Evolutionary conservation across 2,797 vertebrate species (phyloP).

Genomic region (Neopelma chrysocephalum): DNA sequence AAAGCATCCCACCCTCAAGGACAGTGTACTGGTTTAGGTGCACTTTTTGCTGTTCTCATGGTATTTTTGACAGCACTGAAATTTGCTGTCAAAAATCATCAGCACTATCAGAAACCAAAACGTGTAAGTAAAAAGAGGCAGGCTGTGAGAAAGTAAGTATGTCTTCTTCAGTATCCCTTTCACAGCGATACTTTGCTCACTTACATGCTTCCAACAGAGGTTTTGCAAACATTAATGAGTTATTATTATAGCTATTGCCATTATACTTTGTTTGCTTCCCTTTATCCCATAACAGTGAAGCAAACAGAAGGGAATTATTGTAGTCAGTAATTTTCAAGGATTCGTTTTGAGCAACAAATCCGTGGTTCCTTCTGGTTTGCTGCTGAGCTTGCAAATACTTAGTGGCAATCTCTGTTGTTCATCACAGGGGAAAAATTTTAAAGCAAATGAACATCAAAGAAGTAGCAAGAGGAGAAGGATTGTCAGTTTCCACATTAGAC

Average conservation of each 20-base stretch:
- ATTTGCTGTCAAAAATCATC: background rate
- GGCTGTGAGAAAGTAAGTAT: background rate
- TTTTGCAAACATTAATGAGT: background rate
- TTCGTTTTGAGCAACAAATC: background rate
- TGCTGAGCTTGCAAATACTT: constrained; percentile 47
- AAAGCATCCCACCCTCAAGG: no score
- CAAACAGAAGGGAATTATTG: background rate
- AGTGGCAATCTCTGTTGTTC: constrained; percentile 47
- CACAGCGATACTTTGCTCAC: background rate
- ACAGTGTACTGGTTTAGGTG: background rate
- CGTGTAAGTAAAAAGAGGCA: background rate
- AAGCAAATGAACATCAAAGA: constrained; percentile 59
- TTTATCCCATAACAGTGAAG: background rate
- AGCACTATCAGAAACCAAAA: background rate
- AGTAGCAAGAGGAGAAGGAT: background rate
- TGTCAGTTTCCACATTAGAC: constrained; percentile 34
- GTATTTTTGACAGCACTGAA: background rate
- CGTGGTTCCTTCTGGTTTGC: background rate
- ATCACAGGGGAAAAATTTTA: constrained; percentile 32
- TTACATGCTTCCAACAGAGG: background rate
- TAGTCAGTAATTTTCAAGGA: background rate
- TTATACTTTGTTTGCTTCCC: background rate
- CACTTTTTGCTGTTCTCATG: background rate
- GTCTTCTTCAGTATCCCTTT: background rate
- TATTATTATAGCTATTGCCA: background rate